Percentiles rank a stretch among this genome's conserved stretches.
Conservation (phyloP, 2,888 invertebrate genomes). For the Lochmaea crataegi region DNA sequence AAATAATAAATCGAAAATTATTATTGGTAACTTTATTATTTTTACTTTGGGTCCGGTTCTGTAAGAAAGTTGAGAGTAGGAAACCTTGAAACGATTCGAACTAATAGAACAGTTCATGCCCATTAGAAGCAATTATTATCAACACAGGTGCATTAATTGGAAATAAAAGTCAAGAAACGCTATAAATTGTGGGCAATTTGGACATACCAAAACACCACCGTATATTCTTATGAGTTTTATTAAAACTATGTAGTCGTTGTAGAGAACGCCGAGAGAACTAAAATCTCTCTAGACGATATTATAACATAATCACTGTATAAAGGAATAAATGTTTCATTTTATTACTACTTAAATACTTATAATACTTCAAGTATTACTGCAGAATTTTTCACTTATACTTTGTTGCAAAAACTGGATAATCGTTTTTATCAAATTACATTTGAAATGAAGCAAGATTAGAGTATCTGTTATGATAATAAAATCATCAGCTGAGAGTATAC, state of each 20-base stretch:
- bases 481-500: too few relatives aligned
- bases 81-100: conserved; percentile 37
- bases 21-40: not conserved
- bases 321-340: not conserved
- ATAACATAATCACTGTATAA: not conserved
- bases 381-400: too few relatives aligned
- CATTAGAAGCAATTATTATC: conserved; percentile 43
- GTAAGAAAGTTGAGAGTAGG: conserved; percentile 13
- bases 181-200: conserved; percentile 39
- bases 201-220: conserved; percentile 20
- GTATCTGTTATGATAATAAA: too few relatives aligned
- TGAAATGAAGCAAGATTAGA: too few relatives aligned
- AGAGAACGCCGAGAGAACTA: not conserved
- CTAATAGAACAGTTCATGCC: conserved; percentile 40
- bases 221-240: conserved; percentile 31
- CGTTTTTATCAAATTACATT: too few relatives aligned
- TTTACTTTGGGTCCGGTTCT: conserved; percentile 4
- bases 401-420: too few relatives aligned
- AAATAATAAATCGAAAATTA: too few relatives aligned
- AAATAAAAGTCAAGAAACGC: conserved; percentile 43
- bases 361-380: too few relatives aligned
- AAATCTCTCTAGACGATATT: not conserved
- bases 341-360: too few relatives aligned
- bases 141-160: conserved; percentile 43
- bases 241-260: not conserved